phyloP scores from a whole-genome alignment of 1,140 invertebrate species.

The Campoletis sonorensis region DNA sequence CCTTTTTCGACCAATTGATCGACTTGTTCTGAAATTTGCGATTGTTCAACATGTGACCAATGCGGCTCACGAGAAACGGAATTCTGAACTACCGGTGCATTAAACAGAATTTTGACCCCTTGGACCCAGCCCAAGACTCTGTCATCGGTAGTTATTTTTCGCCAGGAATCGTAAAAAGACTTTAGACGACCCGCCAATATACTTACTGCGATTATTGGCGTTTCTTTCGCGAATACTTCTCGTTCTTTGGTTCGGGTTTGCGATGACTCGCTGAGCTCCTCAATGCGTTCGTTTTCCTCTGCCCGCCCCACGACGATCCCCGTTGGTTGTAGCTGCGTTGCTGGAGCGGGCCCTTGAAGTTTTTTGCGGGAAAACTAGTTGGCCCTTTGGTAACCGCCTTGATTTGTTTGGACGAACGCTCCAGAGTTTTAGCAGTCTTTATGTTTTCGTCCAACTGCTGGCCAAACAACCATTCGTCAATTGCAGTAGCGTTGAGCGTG shows the following conservation, averaged over 20 bases:
- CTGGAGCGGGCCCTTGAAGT: slow-evolving; percentile 44
- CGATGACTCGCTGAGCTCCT: slow-evolving; percentile 13
- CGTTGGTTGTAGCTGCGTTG: slow-evolving; percentile 23
- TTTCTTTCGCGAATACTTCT: slow-evolving; percentile 36
- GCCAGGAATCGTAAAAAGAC: slow-evolving; percentile 34
- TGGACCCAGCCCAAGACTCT: slow-evolving; percentile 38
- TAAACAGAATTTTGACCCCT: slow-evolving; percentile 38
- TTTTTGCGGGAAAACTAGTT: slow-evolving; percentile 42
- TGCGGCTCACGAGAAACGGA: slow-evolving; percentile 17
- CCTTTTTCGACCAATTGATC: slow-evolving; percentile 41
- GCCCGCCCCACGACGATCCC: slow-evolving; percentile 44
- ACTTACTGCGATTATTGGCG: slow-evolving; percentile 39
- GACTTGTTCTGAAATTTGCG: slow-evolving; percentile 38
- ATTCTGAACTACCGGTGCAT: slow-evolving; percentile 17
- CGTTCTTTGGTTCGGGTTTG: slow-evolving; percentile 37
- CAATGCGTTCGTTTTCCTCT: slow-evolving; percentile 33
- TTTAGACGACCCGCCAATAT: slow-evolving; percentile 41
- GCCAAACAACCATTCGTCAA: slow-evolving; percentile 52
- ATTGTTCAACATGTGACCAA: slow-evolving; percentile 37
- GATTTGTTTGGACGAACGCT: slow-evolving; percentile 44
- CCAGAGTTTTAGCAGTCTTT: slow-evolving; percentile 47
- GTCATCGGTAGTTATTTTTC: slow-evolving; percentile 35
- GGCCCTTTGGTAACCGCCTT: slow-evolving; percentile 33
- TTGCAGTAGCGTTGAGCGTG: slow-evolving; percentile 40
- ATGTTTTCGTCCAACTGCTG: slow-evolving; percentile 47